These are phyloP conservation scores for Herpailurus yagouaroundi DNA, from an alignment of 2,113 vertebrate species.

Conservation along the genomic window DNA sequence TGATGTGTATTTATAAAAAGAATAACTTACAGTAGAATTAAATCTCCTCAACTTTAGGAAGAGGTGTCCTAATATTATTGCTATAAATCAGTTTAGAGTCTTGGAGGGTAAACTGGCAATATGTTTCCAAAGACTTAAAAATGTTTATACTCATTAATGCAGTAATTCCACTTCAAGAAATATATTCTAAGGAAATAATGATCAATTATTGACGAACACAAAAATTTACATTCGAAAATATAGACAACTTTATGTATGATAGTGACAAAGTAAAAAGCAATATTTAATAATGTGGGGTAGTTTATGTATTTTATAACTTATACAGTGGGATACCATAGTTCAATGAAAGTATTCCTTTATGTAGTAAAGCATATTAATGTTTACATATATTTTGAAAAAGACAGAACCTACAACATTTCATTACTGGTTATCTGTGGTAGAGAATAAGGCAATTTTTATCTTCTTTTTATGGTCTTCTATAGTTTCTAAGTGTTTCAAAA, in stretches of 20 bases:
- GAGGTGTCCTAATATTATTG: neutral
- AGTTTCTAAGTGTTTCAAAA: neutral
- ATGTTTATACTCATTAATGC: neutral
- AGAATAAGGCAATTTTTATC: neutral
- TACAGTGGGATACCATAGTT: neutral
- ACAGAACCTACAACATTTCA: neutral
- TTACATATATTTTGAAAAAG: neutral
- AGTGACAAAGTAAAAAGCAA: conserved; percentile 44
- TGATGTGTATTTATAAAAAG: neutral
- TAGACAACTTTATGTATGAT: neutral
- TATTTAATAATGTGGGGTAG: neutral
- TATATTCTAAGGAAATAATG: neutral
- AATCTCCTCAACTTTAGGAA: neutral
- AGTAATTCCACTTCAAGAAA: neutral
- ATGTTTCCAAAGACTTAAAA: neutral
- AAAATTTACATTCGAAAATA: conserved; percentile 10
- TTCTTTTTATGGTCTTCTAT: neutral
- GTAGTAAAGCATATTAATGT: neutral
- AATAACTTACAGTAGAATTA: neutral
- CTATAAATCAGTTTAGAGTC: neutral
- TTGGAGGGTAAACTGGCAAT: neutral
- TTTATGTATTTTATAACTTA: neutral
- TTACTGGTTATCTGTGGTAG: neutral
- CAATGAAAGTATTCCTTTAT: neutral
- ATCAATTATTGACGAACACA: neutral